phyloP scores from a whole-genome alignment of 2,888 invertebrate genomes.

The Patella pellucida region DNA sequence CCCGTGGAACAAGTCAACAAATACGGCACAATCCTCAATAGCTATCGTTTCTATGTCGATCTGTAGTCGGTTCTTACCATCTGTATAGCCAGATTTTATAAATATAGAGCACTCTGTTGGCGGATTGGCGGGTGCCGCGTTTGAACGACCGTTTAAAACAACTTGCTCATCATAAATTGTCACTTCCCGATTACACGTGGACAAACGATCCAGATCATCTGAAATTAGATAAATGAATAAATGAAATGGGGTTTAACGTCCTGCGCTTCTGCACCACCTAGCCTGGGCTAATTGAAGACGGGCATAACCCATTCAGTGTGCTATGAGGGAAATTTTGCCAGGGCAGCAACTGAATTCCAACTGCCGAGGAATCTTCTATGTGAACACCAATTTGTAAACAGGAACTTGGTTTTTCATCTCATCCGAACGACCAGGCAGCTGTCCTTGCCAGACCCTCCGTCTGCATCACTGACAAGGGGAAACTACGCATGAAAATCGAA shows the following conservation, averaged over 20 bases:
- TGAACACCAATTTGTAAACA: background rate
- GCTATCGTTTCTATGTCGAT: constrained; percentile 45
- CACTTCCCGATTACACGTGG: constrained; percentile 46
- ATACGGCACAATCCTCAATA: constrained; percentile 53
- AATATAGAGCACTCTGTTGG: constrained; percentile 44
- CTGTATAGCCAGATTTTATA: constrained; percentile 48
- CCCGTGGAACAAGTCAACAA: constrained; percentile 51
- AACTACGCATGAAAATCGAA: no score
- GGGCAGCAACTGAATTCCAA: no score
- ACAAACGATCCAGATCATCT: constrained; percentile 43
- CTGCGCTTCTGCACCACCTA: no score
- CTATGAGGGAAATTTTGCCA: no score
- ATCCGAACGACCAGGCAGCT: background rate
- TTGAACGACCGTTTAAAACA: constrained; percentile 44
- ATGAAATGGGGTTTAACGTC: no score
- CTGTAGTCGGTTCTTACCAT: constrained; percentile 51
- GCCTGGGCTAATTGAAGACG: no score
- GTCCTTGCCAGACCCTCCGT: background rate
- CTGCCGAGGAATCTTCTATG: no score
- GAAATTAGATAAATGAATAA: constrained; percentile 18
- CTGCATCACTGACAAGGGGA: no score
- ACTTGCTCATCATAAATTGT: constrained; percentile 48
- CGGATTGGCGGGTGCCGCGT: constrained; percentile 47
- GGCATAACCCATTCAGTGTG: no score
- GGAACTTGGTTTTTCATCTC: no score